These are phyloP conservation scores for Chrysotoxum bicinctum DNA, from an alignment of 2,888 invertebrate species.

Conservation along the genomic window DNA sequence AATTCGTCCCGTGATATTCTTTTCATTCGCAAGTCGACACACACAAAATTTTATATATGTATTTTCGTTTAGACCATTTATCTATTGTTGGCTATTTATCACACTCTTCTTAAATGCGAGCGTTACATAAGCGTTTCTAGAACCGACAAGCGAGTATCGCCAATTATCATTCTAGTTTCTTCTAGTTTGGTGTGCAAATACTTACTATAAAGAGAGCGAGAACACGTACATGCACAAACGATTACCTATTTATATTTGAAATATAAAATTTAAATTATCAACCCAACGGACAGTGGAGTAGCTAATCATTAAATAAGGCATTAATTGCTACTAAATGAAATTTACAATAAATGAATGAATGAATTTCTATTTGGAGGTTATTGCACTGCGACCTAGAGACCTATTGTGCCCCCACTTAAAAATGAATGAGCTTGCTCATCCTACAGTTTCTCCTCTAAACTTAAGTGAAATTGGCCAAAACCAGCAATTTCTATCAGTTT, in stretches of 20 bases:
- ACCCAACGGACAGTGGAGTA: background rate
- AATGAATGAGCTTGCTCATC: no score
- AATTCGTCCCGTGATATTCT: background rate
- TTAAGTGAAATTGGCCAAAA: no score
- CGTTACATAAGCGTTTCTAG: constrained; percentile 12
- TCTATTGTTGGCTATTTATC: constrained; percentile 33
- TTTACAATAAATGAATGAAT: no score
- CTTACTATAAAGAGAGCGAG: background rate
- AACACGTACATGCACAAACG: background rate
- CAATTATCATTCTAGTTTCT: constrained; percentile 43
- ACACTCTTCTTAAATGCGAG: constrained; percentile 11
- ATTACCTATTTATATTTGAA: background rate
- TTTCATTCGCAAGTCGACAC: background rate
- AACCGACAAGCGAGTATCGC: background rate
- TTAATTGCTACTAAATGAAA: no score
- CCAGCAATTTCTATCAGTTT: no score
- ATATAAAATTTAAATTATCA: constrained; percentile 13
- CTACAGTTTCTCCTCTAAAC: no score
- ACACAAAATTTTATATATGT: background rate
- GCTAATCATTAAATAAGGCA: background rate
- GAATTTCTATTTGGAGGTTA: no score
- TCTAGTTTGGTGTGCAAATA: constrained; percentile 29
- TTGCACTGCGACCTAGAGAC: no score
- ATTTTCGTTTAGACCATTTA: background rate
- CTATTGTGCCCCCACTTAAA: no score